phyloP scores from a whole-genome alignment of 92 coral and sea anemone species.

The Zoanthus sansibaricus region DNA sequence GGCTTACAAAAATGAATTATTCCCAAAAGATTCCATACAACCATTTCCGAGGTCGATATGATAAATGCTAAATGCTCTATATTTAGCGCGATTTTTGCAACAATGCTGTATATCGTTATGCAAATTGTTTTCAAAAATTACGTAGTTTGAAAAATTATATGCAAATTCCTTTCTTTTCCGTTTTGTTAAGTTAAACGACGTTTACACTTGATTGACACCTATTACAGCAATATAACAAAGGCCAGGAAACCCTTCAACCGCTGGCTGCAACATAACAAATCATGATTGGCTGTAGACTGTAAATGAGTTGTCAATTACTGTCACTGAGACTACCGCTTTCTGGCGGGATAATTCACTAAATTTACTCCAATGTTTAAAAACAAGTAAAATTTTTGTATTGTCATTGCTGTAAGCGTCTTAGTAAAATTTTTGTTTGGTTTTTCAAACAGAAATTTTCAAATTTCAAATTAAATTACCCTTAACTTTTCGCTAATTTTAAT shows the following conservation, averaged over 20 bases:
- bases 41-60: too few species aligned
- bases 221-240: slow-evolving; percentile 20
- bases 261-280: slow-evolving; percentile 15
- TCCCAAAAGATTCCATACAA: too few species aligned
- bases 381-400: background rate
- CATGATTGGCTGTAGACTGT: slow-evolving; percentile 30
- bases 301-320: slow-evolving; percentile 33
- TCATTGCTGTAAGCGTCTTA: background rate
- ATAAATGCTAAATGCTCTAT: background rate
- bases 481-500: slow-evolving; percentile 26
- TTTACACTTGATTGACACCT: slow-evolving; percentile 27
- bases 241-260: background rate
- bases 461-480: slow-evolving; percentile 30
- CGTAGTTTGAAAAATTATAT: slow-evolving; percentile 31
- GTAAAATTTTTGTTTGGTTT: background rate
- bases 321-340: background rate
- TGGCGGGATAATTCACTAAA: background rate
- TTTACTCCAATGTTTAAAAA: background rate
- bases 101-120: slow-evolving; percentile 11
- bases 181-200: slow-evolving; percentile 4
- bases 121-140: slow-evolving; percentile 29
- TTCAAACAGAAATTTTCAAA: background rate
- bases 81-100: background rate
- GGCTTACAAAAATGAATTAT: too few species aligned
- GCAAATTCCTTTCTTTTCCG: slow-evolving; percentile 7